These are phyloP conservation scores for Nomada ruficornis DNA, from an alignment of 2,888 invertebrate species.

Conservation along the genomic window DNA sequence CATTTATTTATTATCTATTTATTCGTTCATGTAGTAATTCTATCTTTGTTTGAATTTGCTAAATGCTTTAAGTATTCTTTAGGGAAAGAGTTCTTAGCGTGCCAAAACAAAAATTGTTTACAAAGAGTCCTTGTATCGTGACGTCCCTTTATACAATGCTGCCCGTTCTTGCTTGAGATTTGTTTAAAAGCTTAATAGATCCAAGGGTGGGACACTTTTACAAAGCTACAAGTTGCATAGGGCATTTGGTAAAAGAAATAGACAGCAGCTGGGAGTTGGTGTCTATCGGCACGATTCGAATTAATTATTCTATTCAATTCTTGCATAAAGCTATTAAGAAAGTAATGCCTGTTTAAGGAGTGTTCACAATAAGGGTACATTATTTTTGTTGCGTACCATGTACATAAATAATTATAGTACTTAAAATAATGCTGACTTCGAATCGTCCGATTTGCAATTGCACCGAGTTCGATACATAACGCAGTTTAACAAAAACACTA, in stretches of 20 bases:
- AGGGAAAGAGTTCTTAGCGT: too few species aligned
- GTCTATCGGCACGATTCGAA: slow-evolving; percentile 19
- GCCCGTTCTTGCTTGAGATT: slow-evolving; percentile 7
- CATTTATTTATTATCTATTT: background rate
- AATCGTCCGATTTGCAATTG: slow-evolving; percentile 1
- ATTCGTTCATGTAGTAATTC: background rate
- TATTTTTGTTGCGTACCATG: slow-evolving; percentile 45
- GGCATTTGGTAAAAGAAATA: slow-evolving; percentile 34
- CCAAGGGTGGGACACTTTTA: background rate
- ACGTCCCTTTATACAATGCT: background rate
- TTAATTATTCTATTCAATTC: background rate
- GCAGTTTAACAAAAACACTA: slow-evolving; percentile 4
- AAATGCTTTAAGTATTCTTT: background rate
- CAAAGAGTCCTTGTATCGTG: background rate
- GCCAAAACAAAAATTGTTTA: too few species aligned
- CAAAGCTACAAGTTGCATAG: slow-evolving; percentile 29
- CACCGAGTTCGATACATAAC: slow-evolving; percentile 9
- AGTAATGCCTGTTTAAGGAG: slow-evolving; percentile 16
- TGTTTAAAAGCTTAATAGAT: background rate
- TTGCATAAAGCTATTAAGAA: background rate
- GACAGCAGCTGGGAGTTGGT: background rate
- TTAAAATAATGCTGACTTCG: background rate
- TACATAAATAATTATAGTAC: slow-evolving; percentile 21
- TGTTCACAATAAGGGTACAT: slow-evolving; percentile 19
- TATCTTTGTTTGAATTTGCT: background rate